A percentile compares a stretch with the other conserved stretches of the same genome.
Evolutionary conservation across 2,797 vertebrate species (phyloP).

Genomic region (Craterocephalus amniculus): DNA sequence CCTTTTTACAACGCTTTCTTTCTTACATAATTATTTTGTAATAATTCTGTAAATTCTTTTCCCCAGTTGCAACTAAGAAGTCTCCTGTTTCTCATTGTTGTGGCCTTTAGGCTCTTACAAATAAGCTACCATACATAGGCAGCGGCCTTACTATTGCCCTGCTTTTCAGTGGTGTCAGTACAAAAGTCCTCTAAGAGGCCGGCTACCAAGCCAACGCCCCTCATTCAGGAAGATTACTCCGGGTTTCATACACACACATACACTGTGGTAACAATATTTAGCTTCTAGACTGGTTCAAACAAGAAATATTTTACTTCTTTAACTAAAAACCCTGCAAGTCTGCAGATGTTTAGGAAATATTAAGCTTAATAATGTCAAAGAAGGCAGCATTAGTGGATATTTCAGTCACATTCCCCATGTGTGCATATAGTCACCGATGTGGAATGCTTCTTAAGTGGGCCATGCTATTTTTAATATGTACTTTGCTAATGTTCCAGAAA

Average conservation of each 20-base stretch:
- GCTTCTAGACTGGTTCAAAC: background rate
- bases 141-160: background rate
- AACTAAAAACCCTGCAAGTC: background rate
- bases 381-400: background rate
- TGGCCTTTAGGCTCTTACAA: background rate
- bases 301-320: background rate
- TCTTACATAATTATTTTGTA: constrained; percentile 1
- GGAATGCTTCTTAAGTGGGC: background rate
- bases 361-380: background rate
- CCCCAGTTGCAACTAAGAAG: constrained; percentile 15
- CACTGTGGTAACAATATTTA: constrained; percentile 24
- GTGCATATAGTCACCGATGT: background rate
- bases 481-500: background rate
- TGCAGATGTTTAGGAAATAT: background rate
- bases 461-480: background rate
- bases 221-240: constrained; percentile 30
- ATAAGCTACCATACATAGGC: background rate
- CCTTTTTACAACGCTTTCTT: background rate
- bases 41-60: background rate
- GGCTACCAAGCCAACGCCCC: constrained; percentile 17
- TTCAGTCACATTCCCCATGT: background rate
- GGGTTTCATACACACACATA: constrained; percentile 25
- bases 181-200: constrained; percentile 29
- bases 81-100: constrained; percentile 14
- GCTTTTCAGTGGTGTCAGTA: constrained; percentile 29